A percentile compares a stretch with the other conserved stretches of the same genome.
These are phyloP conservation scores for Drosophila incognita DNA, from an alignment of 2,888 invertebrate species.

Conservation along the genomic window DNA sequence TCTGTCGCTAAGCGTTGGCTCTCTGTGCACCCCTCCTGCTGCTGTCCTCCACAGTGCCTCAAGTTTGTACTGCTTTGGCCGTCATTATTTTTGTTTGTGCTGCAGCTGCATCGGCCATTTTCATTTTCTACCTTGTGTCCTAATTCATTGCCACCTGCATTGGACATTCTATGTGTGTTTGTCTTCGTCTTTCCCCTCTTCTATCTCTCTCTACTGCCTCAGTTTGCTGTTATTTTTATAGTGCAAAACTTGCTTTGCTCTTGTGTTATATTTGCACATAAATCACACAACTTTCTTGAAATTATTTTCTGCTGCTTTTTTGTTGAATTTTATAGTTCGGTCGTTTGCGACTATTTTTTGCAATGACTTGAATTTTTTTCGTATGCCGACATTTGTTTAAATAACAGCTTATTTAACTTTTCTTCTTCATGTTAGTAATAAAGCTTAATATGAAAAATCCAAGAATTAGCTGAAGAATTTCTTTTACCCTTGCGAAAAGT, in stretches of 20 bases:
- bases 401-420: not conserved
- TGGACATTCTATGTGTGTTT: conserved; percentile 14
- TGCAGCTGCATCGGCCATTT: conserved; percentile 67
- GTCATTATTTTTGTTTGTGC: conserved; percentile 58
- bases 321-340: conserved; percentile 39
- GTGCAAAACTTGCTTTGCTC: conserved; percentile 59
- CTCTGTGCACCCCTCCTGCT: not conserved
- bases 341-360: conserved; percentile 28
- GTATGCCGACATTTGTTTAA: not conserved
- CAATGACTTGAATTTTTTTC: conserved; percentile 9
- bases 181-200: not conserved
- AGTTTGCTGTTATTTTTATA: conserved; percentile 30
- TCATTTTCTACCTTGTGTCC: conserved; percentile 68
- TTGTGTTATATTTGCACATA: conserved; percentile 75
- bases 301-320: conserved; percentile 57
- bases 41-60: conserved; percentile 10
- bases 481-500: not conserved
- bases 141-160: conserved; percentile 61
- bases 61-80: conserved; percentile 36
- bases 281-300: conserved; percentile 73
- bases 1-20: conserved; percentile 44
- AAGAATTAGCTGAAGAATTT: not conserved
- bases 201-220: not conserved
- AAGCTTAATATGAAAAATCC: not conserved
- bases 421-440: not conserved